Evolutionary conservation across 2,797 vertebrate species (phyloP).

Genomic region (Synanceia verrucosa): DNA sequence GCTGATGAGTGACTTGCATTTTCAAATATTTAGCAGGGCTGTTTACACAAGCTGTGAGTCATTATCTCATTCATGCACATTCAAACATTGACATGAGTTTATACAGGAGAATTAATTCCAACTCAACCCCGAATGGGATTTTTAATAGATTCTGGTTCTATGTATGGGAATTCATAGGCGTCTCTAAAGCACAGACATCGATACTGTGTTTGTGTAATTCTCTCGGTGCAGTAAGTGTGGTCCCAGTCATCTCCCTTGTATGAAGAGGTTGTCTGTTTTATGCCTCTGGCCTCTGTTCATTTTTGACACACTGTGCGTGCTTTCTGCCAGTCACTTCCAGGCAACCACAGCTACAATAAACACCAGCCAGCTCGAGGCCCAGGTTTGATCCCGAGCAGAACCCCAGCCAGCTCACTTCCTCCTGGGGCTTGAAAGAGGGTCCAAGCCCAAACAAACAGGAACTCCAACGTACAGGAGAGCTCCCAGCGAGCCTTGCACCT

Average conservation of each 20-base stretch:
- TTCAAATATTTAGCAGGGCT: slow-evolving; percentile 70
- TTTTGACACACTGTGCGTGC: slow-evolving; percentile 72
- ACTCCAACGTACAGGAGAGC: slow-evolving; percentile 67
- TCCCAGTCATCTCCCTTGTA: slow-evolving; percentile 64
- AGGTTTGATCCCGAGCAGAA: slow-evolving; percentile 90
- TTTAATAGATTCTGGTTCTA: slow-evolving; percentile 62
- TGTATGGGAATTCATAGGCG: slow-evolving; percentile 46
- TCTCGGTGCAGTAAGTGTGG: slow-evolving; percentile 63
- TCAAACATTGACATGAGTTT: slow-evolving; percentile 62
- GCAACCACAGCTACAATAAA: slow-evolving; percentile 80
- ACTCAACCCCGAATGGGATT: slow-evolving; percentile 53
- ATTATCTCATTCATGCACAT: slow-evolving; percentile 76
- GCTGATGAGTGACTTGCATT: slow-evolving; percentile 76
- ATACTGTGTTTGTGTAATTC: slow-evolving; percentile 62
- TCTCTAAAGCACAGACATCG: slow-evolving; percentile 54
- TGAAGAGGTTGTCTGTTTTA: slow-evolving; percentile 72
- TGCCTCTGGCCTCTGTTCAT: slow-evolving; percentile 72
- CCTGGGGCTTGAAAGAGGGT: slow-evolving; percentile 78
- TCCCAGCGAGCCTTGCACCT: slow-evolving; percentile 82
- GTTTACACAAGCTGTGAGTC: slow-evolving; percentile 61
- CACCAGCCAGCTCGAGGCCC: slow-evolving; percentile 66
- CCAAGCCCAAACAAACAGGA: slow-evolving; percentile 92
- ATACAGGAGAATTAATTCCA: slow-evolving; percentile 57
- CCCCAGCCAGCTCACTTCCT: slow-evolving; percentile 84
- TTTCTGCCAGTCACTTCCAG: slow-evolving; percentile 81